phyloP scores from a whole-genome alignment of 2,797 vertebrate genomes.

The Setipinna tenuifilis region DNA sequence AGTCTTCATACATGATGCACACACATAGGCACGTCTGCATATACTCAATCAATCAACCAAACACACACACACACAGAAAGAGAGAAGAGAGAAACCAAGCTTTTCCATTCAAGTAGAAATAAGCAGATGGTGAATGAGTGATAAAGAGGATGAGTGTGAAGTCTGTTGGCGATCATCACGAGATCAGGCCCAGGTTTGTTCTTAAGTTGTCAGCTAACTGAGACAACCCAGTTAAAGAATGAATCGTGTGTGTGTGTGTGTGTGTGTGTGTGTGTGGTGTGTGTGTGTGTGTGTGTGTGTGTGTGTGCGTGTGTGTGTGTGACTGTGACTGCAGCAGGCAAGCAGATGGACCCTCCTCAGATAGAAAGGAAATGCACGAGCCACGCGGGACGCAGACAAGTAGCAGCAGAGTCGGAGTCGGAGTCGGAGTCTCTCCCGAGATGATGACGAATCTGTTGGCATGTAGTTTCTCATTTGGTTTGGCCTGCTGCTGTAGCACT shows the following conservation, averaged over 20 bases:
- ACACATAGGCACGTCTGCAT: background rate
- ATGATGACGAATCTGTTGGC: constrained; percentile 49
- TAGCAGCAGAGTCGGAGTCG: background rate
- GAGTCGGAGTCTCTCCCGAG: constrained; percentile 42
- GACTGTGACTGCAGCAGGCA: constrained; percentile 35
- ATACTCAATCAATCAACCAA: background rate
- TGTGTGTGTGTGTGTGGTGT: constrained; percentile 55
- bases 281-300: constrained; percentile 35
- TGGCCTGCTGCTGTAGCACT: constrained; percentile 20
- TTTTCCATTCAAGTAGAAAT: background rate
- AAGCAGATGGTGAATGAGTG: background rate
- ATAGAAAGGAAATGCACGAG: constrained; percentile 38
- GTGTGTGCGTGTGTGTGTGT: constrained; percentile 51
- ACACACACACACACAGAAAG: background rate
- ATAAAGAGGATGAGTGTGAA: background rate
- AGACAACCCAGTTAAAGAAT: constrained; percentile 31
- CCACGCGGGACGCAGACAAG: constrained; percentile 30
- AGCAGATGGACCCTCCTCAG: constrained; percentile 47
- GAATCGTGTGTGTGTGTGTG: too few relatives aligned
- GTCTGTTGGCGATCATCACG: background rate
- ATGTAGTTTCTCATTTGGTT: background rate
- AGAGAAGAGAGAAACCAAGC: background rate
- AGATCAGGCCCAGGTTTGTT: background rate
- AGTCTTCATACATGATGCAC: too few relatives aligned
- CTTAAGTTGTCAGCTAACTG: background rate